Evolutionary conservation across 2,113 vertebrate species (phyloP).

Genomic region (Dipodomys merriami): DNA sequence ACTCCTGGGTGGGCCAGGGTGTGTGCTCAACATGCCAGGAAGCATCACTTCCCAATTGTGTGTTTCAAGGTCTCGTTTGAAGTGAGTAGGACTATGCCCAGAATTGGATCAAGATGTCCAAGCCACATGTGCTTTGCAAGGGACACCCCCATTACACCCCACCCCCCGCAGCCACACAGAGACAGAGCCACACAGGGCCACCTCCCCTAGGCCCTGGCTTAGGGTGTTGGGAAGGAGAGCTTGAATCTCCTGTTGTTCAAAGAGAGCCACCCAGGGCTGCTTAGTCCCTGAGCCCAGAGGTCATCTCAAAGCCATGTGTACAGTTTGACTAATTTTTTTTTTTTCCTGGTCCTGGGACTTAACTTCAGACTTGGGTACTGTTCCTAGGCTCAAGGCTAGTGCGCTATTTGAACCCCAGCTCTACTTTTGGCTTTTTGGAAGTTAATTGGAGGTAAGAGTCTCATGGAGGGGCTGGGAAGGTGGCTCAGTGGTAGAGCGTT

Average conservation of each 20-base stretch:
- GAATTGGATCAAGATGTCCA: conserved; percentile 54
- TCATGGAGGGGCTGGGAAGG: no score
- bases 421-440: no score
- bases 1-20: conserved; percentile 47
- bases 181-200: neutral
- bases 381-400: no score
- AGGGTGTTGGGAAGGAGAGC: neutral
- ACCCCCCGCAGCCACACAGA: neutral
- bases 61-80: conserved; percentile 49
- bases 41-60: conserved; percentile 43
- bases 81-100: conserved; percentile 8
- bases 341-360: neutral
- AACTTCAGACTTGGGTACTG: no score
- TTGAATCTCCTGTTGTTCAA: neutral
- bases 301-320: neutral
- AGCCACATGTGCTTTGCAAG: conserved; percentile 22
- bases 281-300: neutral
- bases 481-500: no score
- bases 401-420: no score
- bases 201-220: neutral
- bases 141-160: neutral
- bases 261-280: neutral
- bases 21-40: neutral
- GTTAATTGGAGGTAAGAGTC: no score
- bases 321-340: conserved; percentile 30